Percentiles rank a stretch among this genome's conserved stretches.
Evolutionary conservation across 2,888 invertebrate genomes (phyloP).

Genomic region (Tipula vernalis): DNA sequence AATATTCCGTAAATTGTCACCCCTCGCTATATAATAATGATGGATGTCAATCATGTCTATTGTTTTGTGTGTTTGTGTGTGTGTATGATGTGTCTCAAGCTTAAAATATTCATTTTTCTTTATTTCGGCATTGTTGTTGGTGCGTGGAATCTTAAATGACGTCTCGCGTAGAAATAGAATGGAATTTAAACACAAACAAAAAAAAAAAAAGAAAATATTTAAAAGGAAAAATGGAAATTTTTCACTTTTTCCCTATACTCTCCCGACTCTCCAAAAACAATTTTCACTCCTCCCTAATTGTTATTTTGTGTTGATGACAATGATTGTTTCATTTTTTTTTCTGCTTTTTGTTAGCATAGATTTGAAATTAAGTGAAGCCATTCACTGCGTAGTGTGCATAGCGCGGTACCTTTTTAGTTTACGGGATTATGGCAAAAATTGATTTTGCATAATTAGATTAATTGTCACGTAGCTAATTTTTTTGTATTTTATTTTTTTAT

Average conservation of each 20-base stretch:
- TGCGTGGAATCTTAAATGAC: background rate
- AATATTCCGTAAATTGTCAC: background rate
- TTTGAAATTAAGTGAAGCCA: background rate
- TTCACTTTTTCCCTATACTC: background rate
- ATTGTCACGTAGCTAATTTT: background rate
- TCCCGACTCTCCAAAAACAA: background rate
- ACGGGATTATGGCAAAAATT: background rate
- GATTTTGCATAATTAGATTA: background rate
- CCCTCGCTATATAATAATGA: background rate
- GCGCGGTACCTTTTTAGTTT: background rate
- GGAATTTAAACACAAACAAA: background rate
- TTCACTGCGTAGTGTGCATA: background rate
- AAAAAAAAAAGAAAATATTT: background rate
- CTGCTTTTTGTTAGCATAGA: background rate
- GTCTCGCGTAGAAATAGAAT: background rate
- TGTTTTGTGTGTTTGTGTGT: background rate
- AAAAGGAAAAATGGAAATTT: background rate
- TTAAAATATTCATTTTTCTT: slow-evolving; percentile 4
- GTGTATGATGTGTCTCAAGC: background rate
- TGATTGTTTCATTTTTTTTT: background rate
- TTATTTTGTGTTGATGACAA: background rate
- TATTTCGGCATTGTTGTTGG: background rate
- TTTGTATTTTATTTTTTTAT: background rate
- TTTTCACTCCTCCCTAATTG: background rate
- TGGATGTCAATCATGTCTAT: slow-evolving; percentile 4